Evolutionary conservation across 2,797 vertebrate species (phyloP).

Genomic region (Sternarchorhynchus goeldii): DNA sequence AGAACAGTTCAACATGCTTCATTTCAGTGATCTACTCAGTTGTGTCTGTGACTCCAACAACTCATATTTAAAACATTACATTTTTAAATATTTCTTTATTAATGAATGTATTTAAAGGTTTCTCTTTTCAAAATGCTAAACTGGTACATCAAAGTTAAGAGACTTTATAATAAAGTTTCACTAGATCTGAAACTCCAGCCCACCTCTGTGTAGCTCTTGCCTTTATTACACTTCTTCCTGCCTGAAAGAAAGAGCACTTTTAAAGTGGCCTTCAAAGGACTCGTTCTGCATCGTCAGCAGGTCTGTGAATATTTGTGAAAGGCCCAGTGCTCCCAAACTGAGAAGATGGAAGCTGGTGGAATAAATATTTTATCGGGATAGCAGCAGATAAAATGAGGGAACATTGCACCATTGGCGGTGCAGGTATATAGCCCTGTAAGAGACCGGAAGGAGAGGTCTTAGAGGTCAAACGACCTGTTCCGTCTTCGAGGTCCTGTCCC

Average conservation of each 20-base stretch:
- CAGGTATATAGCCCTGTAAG: slow-evolving; percentile 7
- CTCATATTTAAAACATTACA: background rate
- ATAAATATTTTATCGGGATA: slow-evolving; percentile 50
- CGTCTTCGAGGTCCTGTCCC: background rate
- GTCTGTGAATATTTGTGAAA: slow-evolving; percentile 31
- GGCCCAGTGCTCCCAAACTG: slow-evolving; percentile 34
- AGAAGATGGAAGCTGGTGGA: slow-evolving; percentile 25
- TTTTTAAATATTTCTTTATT: background rate
- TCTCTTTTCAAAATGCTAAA: background rate
- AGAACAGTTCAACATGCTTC: too few species aligned
- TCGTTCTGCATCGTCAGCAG: slow-evolving; percentile 37
- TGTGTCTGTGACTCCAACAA: background rate
- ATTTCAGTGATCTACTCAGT: background rate
- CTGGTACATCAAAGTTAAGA: background rate
- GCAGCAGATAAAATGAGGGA: slow-evolving; percentile 26
- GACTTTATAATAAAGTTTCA: slow-evolving; percentile 9
- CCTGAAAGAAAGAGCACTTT: slow-evolving; percentile 25
- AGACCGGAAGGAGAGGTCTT: slow-evolving; percentile 1
- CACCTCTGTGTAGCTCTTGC: background rate
- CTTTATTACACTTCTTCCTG: slow-evolving; percentile 10
- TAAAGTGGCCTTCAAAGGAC: slow-evolving; percentile 28
- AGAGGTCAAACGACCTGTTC: slow-evolving; percentile 22
- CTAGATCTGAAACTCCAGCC: background rate
- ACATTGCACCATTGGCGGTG: slow-evolving; percentile 18
- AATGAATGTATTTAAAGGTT: background rate